These are phyloP conservation scores for Chaetophractus vellerosus DNA, from an alignment of 2,797 vertebrate genomes.

Conservation along the genomic window DNA sequence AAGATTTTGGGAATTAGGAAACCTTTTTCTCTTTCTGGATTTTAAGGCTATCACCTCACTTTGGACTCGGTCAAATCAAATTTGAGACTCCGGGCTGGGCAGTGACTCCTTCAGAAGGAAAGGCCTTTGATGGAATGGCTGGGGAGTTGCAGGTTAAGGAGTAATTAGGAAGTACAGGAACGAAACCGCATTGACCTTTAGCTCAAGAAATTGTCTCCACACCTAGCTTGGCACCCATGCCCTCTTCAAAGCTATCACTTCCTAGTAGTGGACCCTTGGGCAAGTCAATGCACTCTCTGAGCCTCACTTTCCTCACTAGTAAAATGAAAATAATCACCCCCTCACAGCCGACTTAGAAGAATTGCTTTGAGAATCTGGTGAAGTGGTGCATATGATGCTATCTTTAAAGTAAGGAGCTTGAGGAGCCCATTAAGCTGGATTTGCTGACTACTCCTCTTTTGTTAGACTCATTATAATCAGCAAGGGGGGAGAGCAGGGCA, in stretches of 20 bases:
- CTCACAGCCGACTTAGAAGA: neutral
- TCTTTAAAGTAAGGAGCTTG: no score
- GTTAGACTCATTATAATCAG: neutral
- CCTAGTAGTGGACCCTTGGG: neutral
- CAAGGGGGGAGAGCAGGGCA: neutral
- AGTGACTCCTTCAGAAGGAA: neutral
- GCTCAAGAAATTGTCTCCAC: neutral
- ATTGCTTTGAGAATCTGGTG: neutral
- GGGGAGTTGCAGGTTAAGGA: neutral
- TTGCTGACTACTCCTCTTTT: neutral
- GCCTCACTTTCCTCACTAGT: no score
- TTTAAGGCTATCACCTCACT: neutral
- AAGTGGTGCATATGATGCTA: neutral
- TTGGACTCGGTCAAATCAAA: neutral
- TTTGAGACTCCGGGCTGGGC: neutral
- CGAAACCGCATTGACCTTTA: neutral
- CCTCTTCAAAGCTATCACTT: neutral
- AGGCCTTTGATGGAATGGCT: neutral
- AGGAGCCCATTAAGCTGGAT: neutral
- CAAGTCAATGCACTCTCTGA: neutral
- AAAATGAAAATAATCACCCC: neutral
- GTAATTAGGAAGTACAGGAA: neutral
- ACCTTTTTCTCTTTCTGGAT: neutral
- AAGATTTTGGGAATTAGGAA: neutral
- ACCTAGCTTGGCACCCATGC: neutral